Percentiles rank a stretch among this genome's conserved stretches.
Conservation (phyloP, 2,888 invertebrate genomes). For the Yponomeuta plumbellus region DNA sequence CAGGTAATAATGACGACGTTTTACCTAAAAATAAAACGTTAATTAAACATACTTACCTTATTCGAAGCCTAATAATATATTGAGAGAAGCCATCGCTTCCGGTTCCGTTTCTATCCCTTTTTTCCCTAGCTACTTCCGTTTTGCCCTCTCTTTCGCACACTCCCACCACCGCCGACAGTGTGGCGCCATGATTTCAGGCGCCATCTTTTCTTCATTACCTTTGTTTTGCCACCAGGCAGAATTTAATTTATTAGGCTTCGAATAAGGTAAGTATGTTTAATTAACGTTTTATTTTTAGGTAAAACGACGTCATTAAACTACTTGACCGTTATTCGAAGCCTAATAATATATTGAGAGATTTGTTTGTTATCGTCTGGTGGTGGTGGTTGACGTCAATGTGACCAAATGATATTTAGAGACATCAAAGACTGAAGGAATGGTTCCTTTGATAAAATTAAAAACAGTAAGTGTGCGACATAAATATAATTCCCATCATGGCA, state of each 20-base stretch:
- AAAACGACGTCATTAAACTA: constrained; percentile 16
- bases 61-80: too few relatives aligned
- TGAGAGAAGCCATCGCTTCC: too few relatives aligned
- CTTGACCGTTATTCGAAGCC: constrained; percentile 10
- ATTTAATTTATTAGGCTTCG: constrained; percentile 16
- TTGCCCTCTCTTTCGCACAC: too few relatives aligned
- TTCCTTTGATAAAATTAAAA: background rate
- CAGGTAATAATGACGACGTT: too few relatives aligned
- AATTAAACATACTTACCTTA: too few relatives aligned
- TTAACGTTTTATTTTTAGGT: constrained; percentile 16
- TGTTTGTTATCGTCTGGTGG: constrained; percentile 18
- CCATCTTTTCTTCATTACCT: background rate
- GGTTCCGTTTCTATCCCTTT: too few relatives aligned
- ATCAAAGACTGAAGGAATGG: background rate
- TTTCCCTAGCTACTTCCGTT: too few relatives aligned
- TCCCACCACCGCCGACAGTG: constrained; percentile 4
- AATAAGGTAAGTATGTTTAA: constrained; percentile 17
- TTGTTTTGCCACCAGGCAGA: constrained; percentile 8
- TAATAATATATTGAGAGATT: constrained; percentile 11
- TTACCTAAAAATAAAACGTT: too few relatives aligned
- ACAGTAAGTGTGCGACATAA: background rate
- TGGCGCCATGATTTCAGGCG: constrained; percentile 1
- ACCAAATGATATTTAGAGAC: constrained; percentile 5
- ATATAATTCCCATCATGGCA: too few relatives aligned
- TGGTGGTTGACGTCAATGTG: constrained; percentile 10